phyloP scores from a whole-genome alignment of 2,797 vertebrate species.

The Nannoperca obscura region DNA sequence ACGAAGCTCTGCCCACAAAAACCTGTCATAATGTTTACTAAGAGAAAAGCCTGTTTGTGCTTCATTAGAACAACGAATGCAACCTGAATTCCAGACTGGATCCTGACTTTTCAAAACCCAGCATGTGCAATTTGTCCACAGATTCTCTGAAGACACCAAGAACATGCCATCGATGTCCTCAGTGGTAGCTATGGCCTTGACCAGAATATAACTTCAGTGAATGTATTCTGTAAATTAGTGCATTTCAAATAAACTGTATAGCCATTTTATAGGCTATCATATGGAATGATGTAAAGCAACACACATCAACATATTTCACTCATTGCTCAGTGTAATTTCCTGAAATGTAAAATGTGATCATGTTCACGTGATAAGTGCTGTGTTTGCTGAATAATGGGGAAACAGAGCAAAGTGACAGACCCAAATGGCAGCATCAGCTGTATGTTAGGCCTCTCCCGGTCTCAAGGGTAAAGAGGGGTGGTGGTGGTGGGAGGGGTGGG shows the following conservation, averaged over 20 bases:
- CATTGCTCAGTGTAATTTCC: not conserved
- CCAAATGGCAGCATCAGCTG: slow-evolving; percentile 51
- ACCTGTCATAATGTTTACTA: too few species aligned
- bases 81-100: too few species aligned
- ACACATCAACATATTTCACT: not conserved
- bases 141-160: not conserved
- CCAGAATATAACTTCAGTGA: not conserved
- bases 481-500: not conserved
- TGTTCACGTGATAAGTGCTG: not conserved
- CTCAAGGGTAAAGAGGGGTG: slow-evolving; percentile 59
- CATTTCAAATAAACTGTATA: not conserved
- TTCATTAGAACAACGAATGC: too few species aligned
- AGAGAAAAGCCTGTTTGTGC: too few species aligned
- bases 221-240: not conserved
- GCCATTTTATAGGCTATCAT: not conserved
- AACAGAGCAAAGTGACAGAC: slow-evolving; percentile 17
- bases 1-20: too few species aligned
- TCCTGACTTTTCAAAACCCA: too few species aligned
- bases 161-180: not conserved
- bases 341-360: not conserved
- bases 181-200: too few species aligned
- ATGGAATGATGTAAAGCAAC: too few species aligned
- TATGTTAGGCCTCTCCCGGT: slow-evolving; percentile 35
- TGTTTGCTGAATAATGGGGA: slow-evolving; percentile 5
- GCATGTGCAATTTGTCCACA: not conserved